Percentiles rank a stretch among this genome's conserved stretches.
Evolutionary conservation across 2,888 invertebrate species (phyloP).

Genomic region (Belgica antarctica): DNA sequence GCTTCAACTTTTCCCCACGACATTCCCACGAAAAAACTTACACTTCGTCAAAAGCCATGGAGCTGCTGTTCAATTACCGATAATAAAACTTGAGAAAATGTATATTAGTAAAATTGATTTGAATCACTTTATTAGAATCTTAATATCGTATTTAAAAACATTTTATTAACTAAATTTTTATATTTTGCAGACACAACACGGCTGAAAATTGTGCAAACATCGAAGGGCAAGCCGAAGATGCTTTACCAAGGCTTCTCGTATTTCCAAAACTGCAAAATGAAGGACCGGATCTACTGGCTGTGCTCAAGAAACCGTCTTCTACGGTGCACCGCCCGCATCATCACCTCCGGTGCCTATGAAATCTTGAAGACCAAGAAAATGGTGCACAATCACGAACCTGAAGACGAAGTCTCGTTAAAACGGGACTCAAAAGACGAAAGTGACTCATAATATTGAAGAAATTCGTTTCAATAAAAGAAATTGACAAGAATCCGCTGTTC

Average conservation of each 20-base stretch:
- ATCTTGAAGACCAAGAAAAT: slow-evolving; percentile 47
- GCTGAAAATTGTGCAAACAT: slow-evolving; percentile 27
- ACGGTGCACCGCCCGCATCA: slow-evolving; percentile 49
- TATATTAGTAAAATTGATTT: neutral
- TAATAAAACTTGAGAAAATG: neutral
- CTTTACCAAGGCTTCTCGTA: slow-evolving; percentile 49
- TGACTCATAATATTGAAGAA: neutral
- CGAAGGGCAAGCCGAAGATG: slow-evolving; percentile 48
- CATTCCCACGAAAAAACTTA: slow-evolving; percentile 32
- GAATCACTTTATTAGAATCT: neutral
- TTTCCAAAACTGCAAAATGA: slow-evolving; percentile 48
- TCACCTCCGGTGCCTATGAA: slow-evolving; percentile 46
- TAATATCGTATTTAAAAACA: neutral
- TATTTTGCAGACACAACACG: neutral
- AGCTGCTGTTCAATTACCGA: slow-evolving; percentile 28
- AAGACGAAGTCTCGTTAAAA: neutral
- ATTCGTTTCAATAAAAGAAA: neutral
- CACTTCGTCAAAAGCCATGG: neutral
- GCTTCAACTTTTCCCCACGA: neutral
- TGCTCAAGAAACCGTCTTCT: slow-evolving; percentile 48
- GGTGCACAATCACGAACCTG: slow-evolving; percentile 48
- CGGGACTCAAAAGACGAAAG: neutral
- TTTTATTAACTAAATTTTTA: neutral
- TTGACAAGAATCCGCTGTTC: neutral
- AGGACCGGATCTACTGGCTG: slow-evolving; percentile 48